Conservation (phyloP, 2,113 vertebrate species). For the Montifringilla adamsi region DNA sequence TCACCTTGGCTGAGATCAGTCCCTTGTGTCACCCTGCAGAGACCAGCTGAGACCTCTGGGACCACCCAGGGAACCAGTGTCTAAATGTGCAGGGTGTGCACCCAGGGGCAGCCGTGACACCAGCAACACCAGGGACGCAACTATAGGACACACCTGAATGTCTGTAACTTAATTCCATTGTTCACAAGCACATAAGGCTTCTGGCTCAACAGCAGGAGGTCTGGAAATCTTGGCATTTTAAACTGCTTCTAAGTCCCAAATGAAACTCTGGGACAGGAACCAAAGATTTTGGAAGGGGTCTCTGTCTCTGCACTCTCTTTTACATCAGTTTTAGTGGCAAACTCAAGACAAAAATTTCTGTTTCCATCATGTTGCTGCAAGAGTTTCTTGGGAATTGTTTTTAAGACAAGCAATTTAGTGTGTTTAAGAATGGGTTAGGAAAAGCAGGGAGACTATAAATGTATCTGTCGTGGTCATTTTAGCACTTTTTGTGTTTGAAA, state of each 20-base stretch:
- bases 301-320: not conserved
- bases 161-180: not conserved
- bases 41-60: not conserved
- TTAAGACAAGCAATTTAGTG: not conserved
- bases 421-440: not conserved
- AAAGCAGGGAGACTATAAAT: not conserved
- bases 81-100: not conserved
- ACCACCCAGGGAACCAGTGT: not conserved
- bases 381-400: not conserved
- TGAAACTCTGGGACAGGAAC: not conserved
- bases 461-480: not conserved
- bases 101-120: not conserved
- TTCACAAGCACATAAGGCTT: not conserved
- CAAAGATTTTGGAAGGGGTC: not conserved
- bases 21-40: not conserved
- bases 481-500: not conserved
- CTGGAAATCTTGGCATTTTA: not conserved
- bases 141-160: not conserved
- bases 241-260: not conserved
- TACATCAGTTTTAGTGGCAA: not conserved
- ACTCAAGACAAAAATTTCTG: not conserved
- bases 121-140: not conserved
- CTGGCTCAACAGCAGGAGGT: not conserved
- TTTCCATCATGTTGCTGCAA: not conserved
- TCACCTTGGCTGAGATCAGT: not conserved